Conservation (phyloP, 1,140 invertebrate genomes). For the Leptopilina boulardi region DNA sequence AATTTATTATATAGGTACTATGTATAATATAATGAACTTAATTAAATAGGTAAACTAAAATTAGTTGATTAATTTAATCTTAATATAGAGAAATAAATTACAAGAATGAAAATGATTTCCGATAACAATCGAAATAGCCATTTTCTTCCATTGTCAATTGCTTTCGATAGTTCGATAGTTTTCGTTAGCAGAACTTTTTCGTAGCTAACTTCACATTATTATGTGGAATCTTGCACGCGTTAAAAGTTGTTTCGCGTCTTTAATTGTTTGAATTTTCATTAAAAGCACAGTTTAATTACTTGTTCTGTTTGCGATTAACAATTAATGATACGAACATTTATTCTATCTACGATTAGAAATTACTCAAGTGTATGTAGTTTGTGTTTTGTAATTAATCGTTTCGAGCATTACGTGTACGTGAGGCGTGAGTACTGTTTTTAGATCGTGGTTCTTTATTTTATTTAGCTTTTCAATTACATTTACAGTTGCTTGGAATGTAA, state of each 20-base stretch:
- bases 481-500: too few species aligned
- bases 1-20: too few species aligned
- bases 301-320: slow-evolving; percentile 2
- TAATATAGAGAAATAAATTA: too few species aligned
- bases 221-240: not conserved
- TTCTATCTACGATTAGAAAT: not conserved
- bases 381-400: not conserved
- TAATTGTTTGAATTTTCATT: slow-evolving; percentile 1
- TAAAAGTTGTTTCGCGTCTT: not conserved
- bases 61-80: too few species aligned
- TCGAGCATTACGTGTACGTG: not conserved
- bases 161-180: too few species aligned
- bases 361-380: not conserved
- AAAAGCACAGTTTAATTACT: slow-evolving; percentile 6
- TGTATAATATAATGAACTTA: too few species aligned
- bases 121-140: too few species aligned
- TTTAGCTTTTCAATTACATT: too few species aligned
- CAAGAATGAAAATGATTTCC: too few species aligned
- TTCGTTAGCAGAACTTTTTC: not conserved
- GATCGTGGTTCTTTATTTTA: not conserved
- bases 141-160: too few species aligned
- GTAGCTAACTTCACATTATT: not conserved
- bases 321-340: not conserved
- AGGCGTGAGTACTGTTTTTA: not conserved
- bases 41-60: too few species aligned